These are phyloP conservation scores for Australoheros scitulus DNA, from an alignment of 2,113 vertebrate genomes.

Conservation along the genomic window DNA sequence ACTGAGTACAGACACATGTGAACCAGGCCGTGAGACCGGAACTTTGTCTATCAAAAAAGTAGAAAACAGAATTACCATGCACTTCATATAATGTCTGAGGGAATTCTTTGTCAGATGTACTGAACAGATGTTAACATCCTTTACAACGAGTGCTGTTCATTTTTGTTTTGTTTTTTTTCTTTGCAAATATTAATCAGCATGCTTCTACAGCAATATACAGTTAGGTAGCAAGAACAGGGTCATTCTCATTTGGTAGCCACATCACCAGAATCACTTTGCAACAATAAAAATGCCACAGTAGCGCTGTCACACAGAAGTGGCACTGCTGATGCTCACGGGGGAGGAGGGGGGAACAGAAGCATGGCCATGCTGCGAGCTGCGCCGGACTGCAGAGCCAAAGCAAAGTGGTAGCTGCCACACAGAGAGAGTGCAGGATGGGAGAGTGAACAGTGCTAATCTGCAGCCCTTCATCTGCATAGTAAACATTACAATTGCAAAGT, in stretches of 20 bases:
- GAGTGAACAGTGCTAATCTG: constrained; percentile 71
- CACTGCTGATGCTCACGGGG: constrained; percentile 30
- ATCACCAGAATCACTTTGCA: constrained; percentile 69
- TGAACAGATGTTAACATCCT: constrained; percentile 41
- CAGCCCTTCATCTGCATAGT: constrained; percentile 92
- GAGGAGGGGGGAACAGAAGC: neutral
- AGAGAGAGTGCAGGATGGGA: constrained; percentile 44
- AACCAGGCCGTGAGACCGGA: constrained; percentile 60
- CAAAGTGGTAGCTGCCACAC: constrained; percentile 74
- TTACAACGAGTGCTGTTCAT: constrained; percentile 25
- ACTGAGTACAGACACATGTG: constrained; percentile 51
- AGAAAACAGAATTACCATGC: constrained; percentile 68
- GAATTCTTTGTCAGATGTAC: constrained; percentile 37
- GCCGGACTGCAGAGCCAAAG: constrained; percentile 48
- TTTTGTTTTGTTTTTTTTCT: constrained; percentile 17
- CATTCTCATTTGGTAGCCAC: constrained; percentile 68
- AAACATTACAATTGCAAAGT: constrained; percentile 83
- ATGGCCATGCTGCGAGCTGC: constrained; percentile 52
- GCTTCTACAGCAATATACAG: constrained; percentile 70
- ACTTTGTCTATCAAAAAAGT: constrained; percentile 58
- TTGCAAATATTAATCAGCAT: constrained; percentile 71
- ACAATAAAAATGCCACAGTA: constrained; percentile 54
- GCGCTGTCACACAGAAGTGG: constrained; percentile 19
- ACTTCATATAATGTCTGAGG: constrained; percentile 56
- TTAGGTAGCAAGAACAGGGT: constrained; percentile 63